Evolutionary conservation across 92 coral and sea anemone species (phyloP), one percentile per base, ranked within the genome.

Genomic region (Muricea muricata): DNA sequence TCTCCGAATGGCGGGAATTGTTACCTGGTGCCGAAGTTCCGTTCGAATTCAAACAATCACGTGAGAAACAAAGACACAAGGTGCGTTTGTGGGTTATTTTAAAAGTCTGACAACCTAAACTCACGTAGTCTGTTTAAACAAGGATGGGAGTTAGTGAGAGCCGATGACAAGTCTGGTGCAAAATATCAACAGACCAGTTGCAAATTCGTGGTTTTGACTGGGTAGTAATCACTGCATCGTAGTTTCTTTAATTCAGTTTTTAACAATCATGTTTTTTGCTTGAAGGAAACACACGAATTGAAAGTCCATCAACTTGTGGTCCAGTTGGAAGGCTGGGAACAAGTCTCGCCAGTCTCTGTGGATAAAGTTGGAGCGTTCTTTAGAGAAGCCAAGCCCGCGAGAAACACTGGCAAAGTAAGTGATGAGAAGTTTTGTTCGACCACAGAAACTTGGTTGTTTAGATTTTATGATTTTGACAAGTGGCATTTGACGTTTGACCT

Each of bases 361-460:
- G 99, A 96, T 83, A 85, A 94, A 86, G 99, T 96, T 13, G 99
- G 99, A 37, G 92, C 94, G 20, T 96, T 96, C 86, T 96, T 96
- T 84, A 88, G 99, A 67, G 93, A 91, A 52, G 95, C 95, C 0
- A 93, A 84, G 72, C 96, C 96, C 4, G 83, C 50, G 40, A 25
- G 13, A 39, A 9, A 30, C 2, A 83, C 83, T 61, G 78, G 68
- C 45, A 75, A 89, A 97, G 98, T 95, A 81, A 63, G 84, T 41
- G 15, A 5, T 7, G 0, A 1, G 18, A 3, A 52, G 15, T 52
- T 52, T 52, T 4, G 42, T 37, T 37, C n/a, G n/a, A n/a, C n/a
- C n/a, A n/a, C n/a, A n/a, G n/a, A n/a, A n/a, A n/a, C n/a, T n/a
- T n/a, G n/a, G n/a, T n/a, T n/a, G n/a, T n/a, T n/a, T n/a, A n/a